These are phyloP conservation scores for Radopholus similis DNA, from an alignment of 1,140 invertebrate genomes.

Conservation along the genomic window DNA sequence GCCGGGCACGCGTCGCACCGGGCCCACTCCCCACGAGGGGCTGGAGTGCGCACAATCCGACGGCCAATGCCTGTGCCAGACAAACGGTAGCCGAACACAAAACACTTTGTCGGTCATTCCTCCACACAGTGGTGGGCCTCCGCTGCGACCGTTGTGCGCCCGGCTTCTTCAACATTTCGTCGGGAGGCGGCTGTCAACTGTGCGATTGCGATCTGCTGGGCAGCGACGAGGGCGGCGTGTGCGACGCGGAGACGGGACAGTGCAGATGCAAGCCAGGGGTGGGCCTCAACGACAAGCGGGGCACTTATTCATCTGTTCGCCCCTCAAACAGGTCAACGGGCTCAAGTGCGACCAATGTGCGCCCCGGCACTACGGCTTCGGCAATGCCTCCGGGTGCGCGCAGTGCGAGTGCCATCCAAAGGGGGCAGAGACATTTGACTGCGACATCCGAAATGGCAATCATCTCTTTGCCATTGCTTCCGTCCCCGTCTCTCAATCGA, in stretches of 20 bases:
- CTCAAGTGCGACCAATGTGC: conserved; percentile 75
- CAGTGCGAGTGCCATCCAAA: conserved; percentile 49
- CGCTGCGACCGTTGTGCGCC: conserved; percentile 68
- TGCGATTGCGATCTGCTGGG: conserved; percentile 83
- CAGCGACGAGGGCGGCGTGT: conserved; percentile 72
- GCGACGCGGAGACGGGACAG: conserved; percentile 75
- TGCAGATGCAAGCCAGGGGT: conserved; percentile 75
- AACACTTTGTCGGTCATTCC: too few relatives aligned
- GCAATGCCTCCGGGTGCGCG: conserved; percentile 64
- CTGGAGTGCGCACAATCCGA: conserved; percentile 74
- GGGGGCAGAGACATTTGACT: conserved; percentile 44
- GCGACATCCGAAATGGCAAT: conserved; percentile 41
- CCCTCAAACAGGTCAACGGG: conserved; percentile 65
- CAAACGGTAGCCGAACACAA: too few relatives aligned
- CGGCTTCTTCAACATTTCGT: conserved; percentile 73
- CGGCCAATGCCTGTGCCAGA: conserved; percentile 79
- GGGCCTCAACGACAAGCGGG: conserved; percentile 50
- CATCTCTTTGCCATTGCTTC: background rate
- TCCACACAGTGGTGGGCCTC: conserved; percentile 66
- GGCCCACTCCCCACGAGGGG: background rate
- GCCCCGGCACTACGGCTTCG: conserved; percentile 81
- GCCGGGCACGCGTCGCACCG: conserved; percentile 69
- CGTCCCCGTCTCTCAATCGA: background rate
- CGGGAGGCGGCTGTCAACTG: conserved; percentile 70
- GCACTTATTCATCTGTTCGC: background rate